A percentile compares a stretch with the other conserved stretches of the same genome.
Conservation (phyloP, 2,113 vertebrate species). For the Mola mola region DNA sequence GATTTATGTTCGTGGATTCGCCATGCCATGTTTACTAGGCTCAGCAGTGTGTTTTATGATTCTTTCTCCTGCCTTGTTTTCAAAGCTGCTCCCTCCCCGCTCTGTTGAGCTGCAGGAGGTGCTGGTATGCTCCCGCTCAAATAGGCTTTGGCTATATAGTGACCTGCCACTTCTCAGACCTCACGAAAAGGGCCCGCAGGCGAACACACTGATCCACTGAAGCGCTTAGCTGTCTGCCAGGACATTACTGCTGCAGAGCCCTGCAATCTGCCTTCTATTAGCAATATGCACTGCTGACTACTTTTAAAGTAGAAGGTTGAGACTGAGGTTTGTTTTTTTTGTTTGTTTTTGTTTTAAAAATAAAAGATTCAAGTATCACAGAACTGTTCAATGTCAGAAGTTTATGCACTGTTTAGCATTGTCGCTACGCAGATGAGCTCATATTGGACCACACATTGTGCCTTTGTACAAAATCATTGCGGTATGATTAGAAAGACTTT, state of each 20-base stretch:
- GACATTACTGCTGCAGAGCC: slow-evolving; percentile 60
- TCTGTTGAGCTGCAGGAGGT: slow-evolving; percentile 60
- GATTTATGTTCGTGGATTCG: slow-evolving; percentile 47
- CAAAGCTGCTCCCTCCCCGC: slow-evolving; percentile 53
- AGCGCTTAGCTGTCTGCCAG: slow-evolving; percentile 65
- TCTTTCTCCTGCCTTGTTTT: slow-evolving; percentile 49
- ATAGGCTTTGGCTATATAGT: slow-evolving; percentile 66
- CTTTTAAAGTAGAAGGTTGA: slow-evolving; percentile 50
- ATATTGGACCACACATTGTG: slow-evolving; percentile 74
- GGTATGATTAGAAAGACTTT: slow-evolving; percentile 54
- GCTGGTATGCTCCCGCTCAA: slow-evolving; percentile 68
- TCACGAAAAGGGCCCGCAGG: slow-evolving; percentile 65
- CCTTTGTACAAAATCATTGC: slow-evolving; percentile 39
- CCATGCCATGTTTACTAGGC: slow-evolving; percentile 40
- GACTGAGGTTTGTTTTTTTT: slow-evolving; percentile 61
- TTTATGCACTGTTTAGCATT: slow-evolving; percentile 75
- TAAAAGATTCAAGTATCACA: slow-evolving; percentile 66
- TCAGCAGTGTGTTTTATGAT: slow-evolving; percentile 49
- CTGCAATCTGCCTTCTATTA: slow-evolving; percentile 74
- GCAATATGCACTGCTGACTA: slow-evolving; percentile 43
- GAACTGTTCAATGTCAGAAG: slow-evolving; percentile 73
- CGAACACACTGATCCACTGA: slow-evolving; percentile 61
- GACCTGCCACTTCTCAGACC: slow-evolving; percentile 74
- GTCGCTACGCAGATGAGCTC: slow-evolving; percentile 64
- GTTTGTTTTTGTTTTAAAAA: too few species aligned